Conservation (phyloP, 35 echinoderm and acorn worm genomes). For the Chiridota heheva region DNA sequence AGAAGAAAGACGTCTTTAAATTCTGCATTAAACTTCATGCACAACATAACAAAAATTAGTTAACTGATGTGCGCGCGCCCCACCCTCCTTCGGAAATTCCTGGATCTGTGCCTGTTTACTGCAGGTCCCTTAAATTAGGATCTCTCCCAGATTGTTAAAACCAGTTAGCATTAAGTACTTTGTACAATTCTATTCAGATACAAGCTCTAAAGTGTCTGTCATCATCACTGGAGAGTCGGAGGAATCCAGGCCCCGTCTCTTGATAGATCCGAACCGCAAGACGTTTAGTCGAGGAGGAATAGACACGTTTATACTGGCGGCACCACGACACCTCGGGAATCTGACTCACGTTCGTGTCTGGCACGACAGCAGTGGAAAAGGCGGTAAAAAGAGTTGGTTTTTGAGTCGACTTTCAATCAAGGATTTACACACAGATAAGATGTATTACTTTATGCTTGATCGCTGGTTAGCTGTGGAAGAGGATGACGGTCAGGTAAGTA, state of each 20-base stretch:
- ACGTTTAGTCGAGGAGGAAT: constrained; percentile 72
- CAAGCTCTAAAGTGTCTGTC: constrained; percentile 79
- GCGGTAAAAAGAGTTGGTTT: constrained; percentile 65
- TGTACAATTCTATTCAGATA: too few relatives aligned
- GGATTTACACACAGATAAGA: constrained; percentile 61
- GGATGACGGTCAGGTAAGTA: constrained; percentile 88
- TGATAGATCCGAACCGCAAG: constrained; percentile 71
- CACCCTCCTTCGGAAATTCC: too few relatives aligned
- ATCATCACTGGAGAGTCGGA: constrained; percentile 81
- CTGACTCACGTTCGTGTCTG: constrained; percentile 80
- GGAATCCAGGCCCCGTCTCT: constrained; percentile 65
- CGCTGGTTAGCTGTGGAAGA: constrained; percentile 91
- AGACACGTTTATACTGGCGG: constrained; percentile 74
- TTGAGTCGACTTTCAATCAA: constrained; percentile 83
- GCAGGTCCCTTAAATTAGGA: too few relatives aligned
- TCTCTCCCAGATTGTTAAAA: too few relatives aligned
- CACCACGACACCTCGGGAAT: constrained; percentile 69
- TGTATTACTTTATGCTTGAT: constrained; percentile 92
- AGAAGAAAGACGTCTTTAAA: too few relatives aligned
- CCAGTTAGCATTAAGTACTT: too few relatives aligned
- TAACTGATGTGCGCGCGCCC: too few relatives aligned
- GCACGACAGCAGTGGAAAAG: constrained; percentile 93
- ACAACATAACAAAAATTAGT: too few relatives aligned
- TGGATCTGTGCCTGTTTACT: too few relatives aligned
- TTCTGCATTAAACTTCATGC: too few relatives aligned